Base-by-base conservation (phyloP, 2,113 vertebrate genomes). In the Podocnemis expansa region DNA sequence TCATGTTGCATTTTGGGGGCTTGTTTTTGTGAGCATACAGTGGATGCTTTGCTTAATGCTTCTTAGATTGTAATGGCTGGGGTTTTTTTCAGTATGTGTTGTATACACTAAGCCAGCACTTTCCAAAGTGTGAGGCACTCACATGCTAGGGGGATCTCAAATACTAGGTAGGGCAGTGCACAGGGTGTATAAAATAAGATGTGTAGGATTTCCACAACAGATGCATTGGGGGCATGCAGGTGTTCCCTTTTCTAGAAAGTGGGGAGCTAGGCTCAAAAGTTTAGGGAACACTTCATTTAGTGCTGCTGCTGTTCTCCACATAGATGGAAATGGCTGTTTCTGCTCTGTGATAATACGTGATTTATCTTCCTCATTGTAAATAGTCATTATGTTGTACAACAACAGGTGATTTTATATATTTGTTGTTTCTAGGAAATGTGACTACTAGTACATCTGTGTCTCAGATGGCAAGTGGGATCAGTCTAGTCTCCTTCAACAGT, bases 401-500 rank as follows among this genome's bases (percentile, higher is more conserved):
- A 96, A 97, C 94, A 47, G 47, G 56, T 89, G 10, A 82, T 96
- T 91, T 97, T 97, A 86, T 96, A 89, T 97, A 34, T 52, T 94
- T 89, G 98, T 98, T 96, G 54, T 96, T 94, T 97, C 96, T 98
- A 99, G 99, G 99, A 93, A 98, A 98, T 78, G 99, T 99, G 97
- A 98, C 98, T 97, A 98, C 98, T 96, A 99, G 99, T 96, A 98
- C 99, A 43, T 99, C 99, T 12, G 98, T 97, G 93, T 98, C 98
- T 95, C 99, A 99, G 98, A 99, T 99, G 99, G 98, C 99, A 81
- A 98, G 98, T 97, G 99, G 99, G 83, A 97, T 99, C 98, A 99
- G 99, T 96, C 97, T 99, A 97, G 99, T 99, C 96, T 99, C 99
- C 89, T 99, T 99, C 97, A 98, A 98, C 98, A 99, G 98, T 90